phyloP scores from a whole-genome alignment of 2,797 vertebrate species.

The Eulemur albifrons region DNA sequence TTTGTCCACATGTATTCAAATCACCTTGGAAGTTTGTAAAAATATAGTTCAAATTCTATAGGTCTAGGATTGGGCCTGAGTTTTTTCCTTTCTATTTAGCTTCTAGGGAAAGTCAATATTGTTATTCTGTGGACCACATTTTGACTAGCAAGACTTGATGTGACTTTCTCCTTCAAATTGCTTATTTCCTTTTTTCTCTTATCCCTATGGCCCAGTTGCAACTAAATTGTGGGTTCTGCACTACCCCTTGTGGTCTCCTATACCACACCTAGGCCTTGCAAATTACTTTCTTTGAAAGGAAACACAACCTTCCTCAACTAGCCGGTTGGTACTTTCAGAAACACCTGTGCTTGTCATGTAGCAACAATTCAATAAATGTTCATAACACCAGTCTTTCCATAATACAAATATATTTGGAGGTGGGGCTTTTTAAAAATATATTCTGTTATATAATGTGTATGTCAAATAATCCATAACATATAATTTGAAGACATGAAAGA shows the following conservation, averaged over 20 bases:
- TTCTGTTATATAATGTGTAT: not conserved
- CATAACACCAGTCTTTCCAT: not conserved
- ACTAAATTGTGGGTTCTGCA: not conserved
- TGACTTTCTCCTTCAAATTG: not conserved
- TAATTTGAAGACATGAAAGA: not conserved
- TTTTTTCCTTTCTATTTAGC: not conserved
- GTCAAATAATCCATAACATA: not conserved
- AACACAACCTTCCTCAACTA: not conserved
- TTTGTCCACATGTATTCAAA: not conserved
- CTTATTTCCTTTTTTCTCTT: not conserved
- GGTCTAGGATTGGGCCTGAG: not conserved
- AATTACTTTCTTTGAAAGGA: not conserved
- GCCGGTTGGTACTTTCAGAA: not conserved
- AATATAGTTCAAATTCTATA: not conserved
- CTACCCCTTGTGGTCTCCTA: not conserved
- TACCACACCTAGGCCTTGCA: not conserved
- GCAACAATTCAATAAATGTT: constrained; percentile 7
- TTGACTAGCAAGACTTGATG: not conserved
- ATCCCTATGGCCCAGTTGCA: not conserved
- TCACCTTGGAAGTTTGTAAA: not conserved
- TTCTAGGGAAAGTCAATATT: not conserved
- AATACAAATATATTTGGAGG: not conserved
- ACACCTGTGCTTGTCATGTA: not conserved
- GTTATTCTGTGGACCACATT: not conserved
- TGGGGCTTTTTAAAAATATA: not conserved